These are phyloP conservation scores for Strigops habroptila DNA, from an alignment of 2,113 vertebrate genomes.

Conservation along the genomic window DNA sequence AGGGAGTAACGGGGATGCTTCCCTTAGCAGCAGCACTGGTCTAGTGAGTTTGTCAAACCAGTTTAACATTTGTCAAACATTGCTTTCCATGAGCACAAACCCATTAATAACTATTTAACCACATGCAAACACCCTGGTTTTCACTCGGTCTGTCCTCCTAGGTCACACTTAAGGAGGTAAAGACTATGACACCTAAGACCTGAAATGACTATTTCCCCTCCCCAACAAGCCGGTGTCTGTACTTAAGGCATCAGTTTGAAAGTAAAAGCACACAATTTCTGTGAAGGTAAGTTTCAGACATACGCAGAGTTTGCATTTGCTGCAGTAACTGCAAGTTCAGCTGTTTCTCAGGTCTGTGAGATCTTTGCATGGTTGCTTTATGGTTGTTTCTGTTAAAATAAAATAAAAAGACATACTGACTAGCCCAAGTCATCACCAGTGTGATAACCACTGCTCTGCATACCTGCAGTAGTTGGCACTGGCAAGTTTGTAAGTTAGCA, in stretches of 20 bases:
- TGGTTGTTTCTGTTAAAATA: neutral
- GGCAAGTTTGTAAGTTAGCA: neutral
- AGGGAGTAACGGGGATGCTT: neutral
- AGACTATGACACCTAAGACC: neutral
- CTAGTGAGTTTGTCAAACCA: neutral
- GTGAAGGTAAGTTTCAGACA: neutral
- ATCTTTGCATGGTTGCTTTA: neutral
- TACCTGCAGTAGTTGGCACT: neutral
- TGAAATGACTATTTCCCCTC: neutral
- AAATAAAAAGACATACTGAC: too few species aligned
- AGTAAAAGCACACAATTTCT: neutral
- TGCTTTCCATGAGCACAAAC: neutral
- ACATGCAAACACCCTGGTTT: neutral
- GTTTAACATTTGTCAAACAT: neutral
- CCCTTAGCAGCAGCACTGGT: neutral
- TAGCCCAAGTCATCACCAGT: neutral
- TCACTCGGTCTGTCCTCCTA: neutral
- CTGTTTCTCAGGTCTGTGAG: neutral
- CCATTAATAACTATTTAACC: neutral
- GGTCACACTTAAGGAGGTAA: neutral
- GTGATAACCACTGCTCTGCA: fast-evolving
- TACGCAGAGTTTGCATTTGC: neutral
- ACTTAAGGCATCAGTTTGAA: neutral
- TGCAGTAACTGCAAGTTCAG: neutral
- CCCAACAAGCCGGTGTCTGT: neutral